These are phyloP conservation scores for Mustela erminea DNA, from an alignment of 2,797 vertebrate species.

Conservation along the genomic window DNA sequence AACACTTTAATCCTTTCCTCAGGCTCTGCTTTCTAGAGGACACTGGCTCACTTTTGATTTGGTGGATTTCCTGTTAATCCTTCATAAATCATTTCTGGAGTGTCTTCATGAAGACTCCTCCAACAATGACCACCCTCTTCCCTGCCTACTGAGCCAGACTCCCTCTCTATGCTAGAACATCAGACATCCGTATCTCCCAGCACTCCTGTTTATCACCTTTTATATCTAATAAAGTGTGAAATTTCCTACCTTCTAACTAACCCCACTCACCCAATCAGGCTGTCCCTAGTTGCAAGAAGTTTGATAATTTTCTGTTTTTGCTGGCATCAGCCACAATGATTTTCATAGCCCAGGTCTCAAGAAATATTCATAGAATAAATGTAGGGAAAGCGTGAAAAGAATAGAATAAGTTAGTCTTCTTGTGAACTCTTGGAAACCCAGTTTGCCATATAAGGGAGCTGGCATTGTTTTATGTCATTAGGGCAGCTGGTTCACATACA, in stretches of 20 bases:
- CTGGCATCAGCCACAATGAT: not conserved
- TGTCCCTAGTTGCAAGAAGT: not conserved
- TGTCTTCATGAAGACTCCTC: not conserved
- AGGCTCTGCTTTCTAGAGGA: not conserved
- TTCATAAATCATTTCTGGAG: not conserved
- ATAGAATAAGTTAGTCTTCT: not conserved
- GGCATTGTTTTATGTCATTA: not conserved
- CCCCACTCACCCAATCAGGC: not conserved
- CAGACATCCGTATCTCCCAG: not conserved
- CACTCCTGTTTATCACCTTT: not conserved
- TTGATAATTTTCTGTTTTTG: not conserved
- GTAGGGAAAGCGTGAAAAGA: not conserved
- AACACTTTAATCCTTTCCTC: not conserved
- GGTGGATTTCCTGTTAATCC: not conserved
- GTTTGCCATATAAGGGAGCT: not conserved
- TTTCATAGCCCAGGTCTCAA: not conserved
- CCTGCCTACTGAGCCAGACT: not conserved
- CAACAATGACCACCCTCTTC: not conserved
- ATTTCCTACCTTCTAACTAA: not conserved
- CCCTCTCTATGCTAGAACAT: not conserved
- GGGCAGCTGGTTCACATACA: not conserved
- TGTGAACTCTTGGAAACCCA: not conserved
- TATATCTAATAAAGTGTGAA: not conserved
- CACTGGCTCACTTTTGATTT: not conserved
- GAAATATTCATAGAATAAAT: not conserved